phyloP scores from a whole-genome alignment of 2,797 vertebrate genomes.

The Lepilemur septentrionalis region DNA sequence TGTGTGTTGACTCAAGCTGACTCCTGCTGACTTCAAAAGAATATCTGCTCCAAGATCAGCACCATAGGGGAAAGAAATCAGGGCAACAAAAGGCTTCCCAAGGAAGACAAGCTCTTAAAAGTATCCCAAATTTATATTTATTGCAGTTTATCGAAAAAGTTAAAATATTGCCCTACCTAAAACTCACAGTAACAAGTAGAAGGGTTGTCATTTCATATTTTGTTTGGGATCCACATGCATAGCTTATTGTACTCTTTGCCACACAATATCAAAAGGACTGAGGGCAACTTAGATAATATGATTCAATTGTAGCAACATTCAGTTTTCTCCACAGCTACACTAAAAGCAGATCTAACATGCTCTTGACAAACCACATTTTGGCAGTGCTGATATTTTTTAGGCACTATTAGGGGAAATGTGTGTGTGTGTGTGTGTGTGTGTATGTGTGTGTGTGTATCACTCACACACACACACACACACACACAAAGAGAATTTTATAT shows the following conservation, averaged over 20 bases:
- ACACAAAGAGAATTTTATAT: not conserved
- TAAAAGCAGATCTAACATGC: not conserved
- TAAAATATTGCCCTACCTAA: not conserved
- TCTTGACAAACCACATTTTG: constrained; percentile 6
- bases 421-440: not conserved
- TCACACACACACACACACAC: not conserved
- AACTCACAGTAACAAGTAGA: not conserved
- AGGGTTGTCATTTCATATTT: not conserved
- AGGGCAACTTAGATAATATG: not conserved
- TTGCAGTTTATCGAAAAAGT: not conserved
- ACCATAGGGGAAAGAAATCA: not conserved
- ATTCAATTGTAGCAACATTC: not conserved
- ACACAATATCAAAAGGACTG: not conserved
- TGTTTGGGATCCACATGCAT: not conserved
- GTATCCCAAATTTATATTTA: not conserved
- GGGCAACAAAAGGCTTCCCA: not conserved
- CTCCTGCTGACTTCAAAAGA: constrained; percentile 9
- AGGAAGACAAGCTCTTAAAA: not conserved
- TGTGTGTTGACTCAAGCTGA: not conserved
- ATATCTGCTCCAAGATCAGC: not conserved
- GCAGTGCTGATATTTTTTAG: not conserved
- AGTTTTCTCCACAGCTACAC: not conserved
- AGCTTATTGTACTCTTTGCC: not conserved
- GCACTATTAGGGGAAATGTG: not conserved
- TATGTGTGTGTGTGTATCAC: not conserved